Conservation (phyloP, 2,888 invertebrate species). For the Zygogramma bicolorata region DNA sequence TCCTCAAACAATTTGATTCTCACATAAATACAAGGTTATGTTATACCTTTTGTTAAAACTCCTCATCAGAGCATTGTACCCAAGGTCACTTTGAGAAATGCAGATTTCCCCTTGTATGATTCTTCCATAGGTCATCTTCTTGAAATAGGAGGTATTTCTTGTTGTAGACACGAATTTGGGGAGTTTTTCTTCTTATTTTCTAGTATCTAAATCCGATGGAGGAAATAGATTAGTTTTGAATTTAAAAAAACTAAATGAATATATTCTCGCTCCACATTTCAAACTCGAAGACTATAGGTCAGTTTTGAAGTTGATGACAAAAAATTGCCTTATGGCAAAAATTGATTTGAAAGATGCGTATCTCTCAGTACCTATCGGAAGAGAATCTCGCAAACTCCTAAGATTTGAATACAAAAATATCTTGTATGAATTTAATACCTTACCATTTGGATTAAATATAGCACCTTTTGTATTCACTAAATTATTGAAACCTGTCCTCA, state of each 20-base stretch:
- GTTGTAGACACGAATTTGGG: not conserved
- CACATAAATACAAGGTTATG: slow-evolving; percentile 7
- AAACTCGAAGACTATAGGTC: slow-evolving; percentile 26
- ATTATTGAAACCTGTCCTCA: slow-evolving; percentile 24
- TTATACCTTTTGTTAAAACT: slow-evolving; percentile 4
- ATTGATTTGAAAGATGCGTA: too few relatives aligned
- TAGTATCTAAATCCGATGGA: slow-evolving; percentile 26
- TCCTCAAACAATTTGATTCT: not conserved
- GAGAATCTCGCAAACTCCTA: slow-evolving; percentile 6
- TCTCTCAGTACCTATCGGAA: slow-evolving; percentile 19
- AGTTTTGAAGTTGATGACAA: slow-evolving; percentile 7
- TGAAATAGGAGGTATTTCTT: not conserved
- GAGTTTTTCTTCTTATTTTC: slow-evolving; percentile 8
- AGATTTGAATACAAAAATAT: slow-evolving; percentile 9
- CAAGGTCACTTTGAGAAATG: not conserved
- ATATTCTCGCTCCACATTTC: slow-evolving; percentile 19
- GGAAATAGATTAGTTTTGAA: slow-evolving; percentile 25
- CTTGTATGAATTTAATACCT: slow-evolving; percentile 15
- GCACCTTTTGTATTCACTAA: too few relatives aligned
- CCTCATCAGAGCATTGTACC: slow-evolving; percentile 6
- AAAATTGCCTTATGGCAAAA: slow-evolving; percentile 15
- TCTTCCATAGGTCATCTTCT: not conserved
- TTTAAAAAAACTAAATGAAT: slow-evolving; percentile 25
- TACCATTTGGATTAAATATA: slow-evolving; percentile 19
- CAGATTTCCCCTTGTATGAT: not conserved